Evolutionary conservation across 2,888 invertebrate species (phyloP).

Genomic region (Parnassius orleans): DNA sequence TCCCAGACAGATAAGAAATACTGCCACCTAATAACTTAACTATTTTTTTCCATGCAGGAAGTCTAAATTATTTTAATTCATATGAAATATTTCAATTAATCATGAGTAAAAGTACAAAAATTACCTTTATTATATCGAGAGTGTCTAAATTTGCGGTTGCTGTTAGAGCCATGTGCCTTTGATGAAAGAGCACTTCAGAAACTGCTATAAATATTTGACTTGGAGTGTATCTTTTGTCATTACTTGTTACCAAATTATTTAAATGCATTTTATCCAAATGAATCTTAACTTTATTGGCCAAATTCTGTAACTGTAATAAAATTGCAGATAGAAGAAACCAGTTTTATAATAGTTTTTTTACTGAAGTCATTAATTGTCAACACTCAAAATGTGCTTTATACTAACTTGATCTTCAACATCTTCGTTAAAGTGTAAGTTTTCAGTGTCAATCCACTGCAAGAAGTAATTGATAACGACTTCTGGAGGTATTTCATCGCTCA

Average conservation of each 20-base stretch:
- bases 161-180: slow-evolving; percentile 40
- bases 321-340: neutral
- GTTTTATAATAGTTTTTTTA: neutral
- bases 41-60: no score
- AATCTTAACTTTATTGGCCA: slow-evolving; percentile 37
- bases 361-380: neutral
- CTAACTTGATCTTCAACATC: slow-evolving; percentile 45
- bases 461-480: slow-evolving; percentile 55
- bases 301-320: slow-evolving; percentile 37
- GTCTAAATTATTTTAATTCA: no score
- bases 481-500: slow-evolving; percentile 42
- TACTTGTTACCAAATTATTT: slow-evolving; percentile 9
- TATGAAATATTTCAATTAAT: no score
- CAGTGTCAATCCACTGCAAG: slow-evolving; percentile 59
- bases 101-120: slow-evolving; percentile 33
- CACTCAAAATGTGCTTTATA: slow-evolving; percentile 3
- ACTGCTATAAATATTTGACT: slow-evolving; percentile 46
- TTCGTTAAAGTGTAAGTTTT: slow-evolving; percentile 45
- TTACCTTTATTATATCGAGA: slow-evolving; percentile 51
- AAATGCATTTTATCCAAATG: slow-evolving; percentile 29
- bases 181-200: slow-evolving; percentile 47
- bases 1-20: no score
- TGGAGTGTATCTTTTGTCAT: slow-evolving; percentile 30
- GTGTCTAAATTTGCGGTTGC: slow-evolving; percentile 44
- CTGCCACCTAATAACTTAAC: no score